These are phyloP conservation scores for Campoplex nolae DNA, from an alignment of 2,888 invertebrate species.

Conservation along the genomic window DNA sequence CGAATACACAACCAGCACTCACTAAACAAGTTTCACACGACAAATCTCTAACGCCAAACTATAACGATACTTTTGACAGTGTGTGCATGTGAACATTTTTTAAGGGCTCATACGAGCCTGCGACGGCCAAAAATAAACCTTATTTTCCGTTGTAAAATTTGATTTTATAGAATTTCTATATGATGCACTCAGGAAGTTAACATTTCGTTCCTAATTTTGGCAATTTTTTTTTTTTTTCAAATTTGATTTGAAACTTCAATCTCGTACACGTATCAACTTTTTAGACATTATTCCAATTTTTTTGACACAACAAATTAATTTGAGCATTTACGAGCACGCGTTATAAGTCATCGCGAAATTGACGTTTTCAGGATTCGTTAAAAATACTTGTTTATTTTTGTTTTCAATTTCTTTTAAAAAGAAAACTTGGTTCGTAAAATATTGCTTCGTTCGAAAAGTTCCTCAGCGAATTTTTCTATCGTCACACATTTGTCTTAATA, in stretches of 20 bases:
- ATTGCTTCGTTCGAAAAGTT: constrained; percentile 18
- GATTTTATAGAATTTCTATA: constrained; percentile 8
- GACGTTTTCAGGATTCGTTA: neutral
- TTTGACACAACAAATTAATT: neutral
- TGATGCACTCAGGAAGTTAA: neutral
- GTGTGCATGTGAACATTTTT: neutral
- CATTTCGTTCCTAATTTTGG: neutral
- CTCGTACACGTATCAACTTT: neutral
- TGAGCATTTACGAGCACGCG: neutral
- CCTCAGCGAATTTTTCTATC: neutral
- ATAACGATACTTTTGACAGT: constrained; percentile 46
- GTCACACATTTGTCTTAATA: neutral
- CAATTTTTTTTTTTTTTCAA: neutral
- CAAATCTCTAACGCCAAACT: constrained; percentile 46
- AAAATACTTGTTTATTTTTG: neutral
- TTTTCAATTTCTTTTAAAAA: neutral
- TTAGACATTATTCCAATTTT: neutral
- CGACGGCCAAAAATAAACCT: neutral
- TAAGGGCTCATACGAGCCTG: neutral
- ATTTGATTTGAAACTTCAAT: neutral
- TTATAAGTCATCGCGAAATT: neutral
- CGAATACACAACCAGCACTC: constrained; percentile 59
- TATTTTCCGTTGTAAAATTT: neutral
- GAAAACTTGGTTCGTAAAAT: neutral
- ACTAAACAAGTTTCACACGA: constrained; percentile 59